phyloP scores from a whole-genome alignment of 2,888 invertebrate species.

The Agonopterix arenella region DNA sequence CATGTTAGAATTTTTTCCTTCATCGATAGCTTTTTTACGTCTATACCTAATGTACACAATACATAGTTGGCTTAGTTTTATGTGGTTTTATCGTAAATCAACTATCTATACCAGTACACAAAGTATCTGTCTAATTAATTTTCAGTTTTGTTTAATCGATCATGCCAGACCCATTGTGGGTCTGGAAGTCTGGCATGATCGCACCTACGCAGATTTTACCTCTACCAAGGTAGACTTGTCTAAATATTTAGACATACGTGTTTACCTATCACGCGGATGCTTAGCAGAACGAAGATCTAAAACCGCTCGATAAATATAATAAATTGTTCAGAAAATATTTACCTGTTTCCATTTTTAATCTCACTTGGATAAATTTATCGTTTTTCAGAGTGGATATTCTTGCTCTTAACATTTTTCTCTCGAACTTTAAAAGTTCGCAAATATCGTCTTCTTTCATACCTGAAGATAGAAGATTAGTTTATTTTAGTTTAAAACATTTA shows the following conservation, averaged over 20 bases:
- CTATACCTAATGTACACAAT: no score
- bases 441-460: slow-evolving; percentile 94
- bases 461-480: slow-evolving; percentile 24
- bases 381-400: slow-evolving; percentile 90
- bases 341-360: slow-evolving; percentile 96
- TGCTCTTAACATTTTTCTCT: slow-evolving; percentile 93
- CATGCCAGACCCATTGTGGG: no score
- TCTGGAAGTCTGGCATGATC: no score
- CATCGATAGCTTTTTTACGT: no score
- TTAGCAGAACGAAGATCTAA: slow-evolving; percentile 1
- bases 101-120: no score
- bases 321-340: slow-evolving; percentile 1
- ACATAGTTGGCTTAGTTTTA: no score
- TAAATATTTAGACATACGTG: slow-evolving; percentile 6
- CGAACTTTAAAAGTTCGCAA: slow-evolving; percentile 94
- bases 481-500: no score
- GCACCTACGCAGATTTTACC: no score
- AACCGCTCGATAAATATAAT: neutral
- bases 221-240: neutral
- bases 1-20: no score
- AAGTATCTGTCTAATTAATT: no score
- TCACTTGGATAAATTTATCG: slow-evolving; percentile 95
- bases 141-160: no score
- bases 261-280: slow-evolving; percentile 2
- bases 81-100: no score